Conservation (phyloP, 2,888 invertebrate genomes). For the Cheilosia vernalis region DNA sequence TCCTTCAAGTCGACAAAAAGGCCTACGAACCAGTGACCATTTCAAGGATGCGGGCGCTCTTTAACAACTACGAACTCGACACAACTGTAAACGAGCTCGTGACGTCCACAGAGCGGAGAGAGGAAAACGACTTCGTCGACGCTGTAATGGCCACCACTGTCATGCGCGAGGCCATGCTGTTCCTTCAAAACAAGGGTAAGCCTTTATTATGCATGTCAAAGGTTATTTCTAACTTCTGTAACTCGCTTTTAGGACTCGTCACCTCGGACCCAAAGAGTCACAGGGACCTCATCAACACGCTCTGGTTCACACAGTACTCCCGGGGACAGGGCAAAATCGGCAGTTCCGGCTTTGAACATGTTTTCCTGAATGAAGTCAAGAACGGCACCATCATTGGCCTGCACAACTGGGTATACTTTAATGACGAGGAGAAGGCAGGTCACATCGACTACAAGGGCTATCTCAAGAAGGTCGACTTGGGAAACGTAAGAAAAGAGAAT, state of each 20-base stretch:
- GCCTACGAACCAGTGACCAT: slow-evolving; percentile 87
- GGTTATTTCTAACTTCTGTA: neutral
- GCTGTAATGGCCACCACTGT: slow-evolving; percentile 90
- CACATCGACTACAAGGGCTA: slow-evolving; percentile 92
- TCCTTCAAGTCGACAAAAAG: slow-evolving; percentile 87
- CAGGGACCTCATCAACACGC: slow-evolving; percentile 88
- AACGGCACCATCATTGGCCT: slow-evolving; percentile 91
- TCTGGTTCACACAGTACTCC: slow-evolving; percentile 93
- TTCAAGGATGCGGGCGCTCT: slow-evolving; percentile 88
- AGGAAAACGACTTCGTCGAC: slow-evolving; percentile 92
- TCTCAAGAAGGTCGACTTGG: slow-evolving; percentile 88
- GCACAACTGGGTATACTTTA: slow-evolving; percentile 96
- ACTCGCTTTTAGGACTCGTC: slow-evolving; percentile 85
- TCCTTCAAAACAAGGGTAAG: slow-evolving; percentile 85
- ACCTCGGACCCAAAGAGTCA: slow-evolving; percentile 88
- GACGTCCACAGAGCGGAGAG: slow-evolving; percentile 88
- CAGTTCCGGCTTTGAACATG: slow-evolving; percentile 96
- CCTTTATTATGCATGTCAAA: neutral
- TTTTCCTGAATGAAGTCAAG: slow-evolving; percentile 94
- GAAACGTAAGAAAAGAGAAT: slow-evolving; percentile 85
- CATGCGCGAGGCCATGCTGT: slow-evolving; percentile 86
- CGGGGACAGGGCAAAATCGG: slow-evolving; percentile 91
- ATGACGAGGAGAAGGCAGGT: slow-evolving; percentile 89
- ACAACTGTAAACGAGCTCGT: slow-evolving; percentile 90
- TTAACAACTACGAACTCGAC: slow-evolving; percentile 94